Conservation (phyloP, 2,888 invertebrate genomes). For the Tryphoninae sp. region DNA sequence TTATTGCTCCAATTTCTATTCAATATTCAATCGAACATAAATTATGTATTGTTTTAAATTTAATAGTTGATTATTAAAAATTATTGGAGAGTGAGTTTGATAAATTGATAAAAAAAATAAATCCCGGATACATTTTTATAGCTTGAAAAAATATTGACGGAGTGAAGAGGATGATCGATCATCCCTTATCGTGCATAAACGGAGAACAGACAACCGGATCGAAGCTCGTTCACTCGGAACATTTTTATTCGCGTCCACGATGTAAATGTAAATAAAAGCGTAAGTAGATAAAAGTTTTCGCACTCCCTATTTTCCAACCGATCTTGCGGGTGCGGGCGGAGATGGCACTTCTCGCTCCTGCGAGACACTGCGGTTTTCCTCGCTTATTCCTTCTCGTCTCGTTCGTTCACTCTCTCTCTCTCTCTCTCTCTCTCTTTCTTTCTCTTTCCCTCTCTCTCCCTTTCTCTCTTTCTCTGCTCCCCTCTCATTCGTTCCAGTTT, state of each 20-base stretch:
- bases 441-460: neutral
- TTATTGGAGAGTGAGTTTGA: too few species aligned
- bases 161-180: conserved; percentile 7
- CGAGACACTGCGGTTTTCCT: conserved; percentile 52
- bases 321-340: conserved; percentile 12
- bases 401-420: neutral
- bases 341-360: conserved; percentile 41
- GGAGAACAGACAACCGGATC: conserved; percentile 1
- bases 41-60: too few species aligned
- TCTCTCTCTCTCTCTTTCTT: conserved; percentile 28
- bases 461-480: neutral
- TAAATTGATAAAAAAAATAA: too few species aligned
- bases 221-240: conserved; percentile 47
- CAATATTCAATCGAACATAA: too few species aligned
- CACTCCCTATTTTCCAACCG: conserved; percentile 19
- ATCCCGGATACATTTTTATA: conserved; percentile 18
- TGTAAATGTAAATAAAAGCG: conserved; percentile 69
- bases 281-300: conserved; percentile 66
- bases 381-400: conserved; percentile 28
- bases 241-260: conserved; percentile 68
- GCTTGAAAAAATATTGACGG: conserved; percentile 6
- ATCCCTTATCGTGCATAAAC: conserved; percentile 54
- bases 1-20: too few species aligned
- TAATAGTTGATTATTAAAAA: too few species aligned
- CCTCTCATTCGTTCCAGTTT: conserved; percentile 30